These are phyloP conservation scores for Mycteria americana DNA, from an alignment of 2,797 vertebrate species.

Conservation along the genomic window DNA sequence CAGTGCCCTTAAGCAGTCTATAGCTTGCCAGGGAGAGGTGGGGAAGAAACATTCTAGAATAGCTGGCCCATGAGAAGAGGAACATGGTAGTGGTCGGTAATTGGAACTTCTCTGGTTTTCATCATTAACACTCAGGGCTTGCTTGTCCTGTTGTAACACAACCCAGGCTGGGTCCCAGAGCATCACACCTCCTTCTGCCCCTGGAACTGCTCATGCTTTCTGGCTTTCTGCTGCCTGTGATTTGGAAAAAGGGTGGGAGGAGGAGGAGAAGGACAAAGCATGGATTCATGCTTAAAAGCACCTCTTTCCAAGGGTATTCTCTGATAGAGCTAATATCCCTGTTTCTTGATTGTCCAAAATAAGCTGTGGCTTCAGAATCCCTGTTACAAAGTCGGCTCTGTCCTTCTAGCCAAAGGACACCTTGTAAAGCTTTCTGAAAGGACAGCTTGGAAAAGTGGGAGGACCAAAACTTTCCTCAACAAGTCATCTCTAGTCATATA, in stretches of 20 bases:
- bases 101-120: neutral
- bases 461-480: neutral
- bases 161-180: neutral
- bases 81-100: neutral
- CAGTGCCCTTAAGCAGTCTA: neutral
- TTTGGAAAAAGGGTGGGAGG: neutral
- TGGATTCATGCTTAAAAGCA: neutral
- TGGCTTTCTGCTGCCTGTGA: neutral
- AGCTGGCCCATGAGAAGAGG: neutral
- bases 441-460: neutral
- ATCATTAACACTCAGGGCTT: neutral
- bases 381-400: neutral
- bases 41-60: neutral
- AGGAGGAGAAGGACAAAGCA: neutral
- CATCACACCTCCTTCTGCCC: neutral
- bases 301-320: neutral
- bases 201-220: neutral
- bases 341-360: neutral
- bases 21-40: neutral
- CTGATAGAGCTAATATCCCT: neutral
- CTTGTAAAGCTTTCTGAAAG: neutral
- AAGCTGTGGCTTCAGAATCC: neutral
- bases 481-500: neutral
- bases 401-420: neutral
- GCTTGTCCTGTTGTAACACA: neutral